Base-by-base conservation (phyloP, 2,113 vertebrate species). In the Erythrocercus mccallii region DNA sequence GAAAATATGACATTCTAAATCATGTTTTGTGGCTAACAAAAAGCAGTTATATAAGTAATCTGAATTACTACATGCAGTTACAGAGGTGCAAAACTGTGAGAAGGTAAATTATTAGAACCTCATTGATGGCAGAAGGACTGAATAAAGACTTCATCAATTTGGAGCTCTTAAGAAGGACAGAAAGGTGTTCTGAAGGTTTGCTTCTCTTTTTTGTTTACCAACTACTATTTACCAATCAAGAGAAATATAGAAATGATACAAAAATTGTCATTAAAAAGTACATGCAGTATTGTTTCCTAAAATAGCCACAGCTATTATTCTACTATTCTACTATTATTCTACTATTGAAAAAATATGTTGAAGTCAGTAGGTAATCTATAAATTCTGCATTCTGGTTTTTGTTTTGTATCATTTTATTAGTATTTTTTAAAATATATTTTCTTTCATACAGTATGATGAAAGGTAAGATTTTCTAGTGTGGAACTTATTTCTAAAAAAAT, bases 381-480 rank as follows among this genome's bases (percentile, higher is more conserved):
- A 91, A 57, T 13, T 65, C 17, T 56, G 8, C 20, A 70, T 37
- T 73, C 11, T 47, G 4, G 0, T 16, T 31, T 70, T n/a, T 64
- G 14, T 3, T 33, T 23, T 64, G 25, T 42, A 18, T 0, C 8
- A 10, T 56, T n/a, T 40, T 6, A 12, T 56, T 30, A 4, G 1
- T 5, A 16, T 44, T 71, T 40, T 35, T 62, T 4, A 5, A 6
- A 15, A 33, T 51, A 24, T 50, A 18, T 16, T 28, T 5, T 70
- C 13, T 60, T 62, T 54, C 25, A 48, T n/a, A 25, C 3, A 35
- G 2, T 42, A 20, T n/a, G 31, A 71, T 48, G 13, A 70, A 74
- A 60, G 1, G 1, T 25, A 31, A 44, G 1, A 6, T 56, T 62
- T 96, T 48, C 50, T 58, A 15, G 2, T 25, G 57, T 4, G 20